These are phyloP conservation scores for Asteroscopus sphinx DNA, from an alignment of 2,888 invertebrate genomes.

Conservation along the genomic window DNA sequence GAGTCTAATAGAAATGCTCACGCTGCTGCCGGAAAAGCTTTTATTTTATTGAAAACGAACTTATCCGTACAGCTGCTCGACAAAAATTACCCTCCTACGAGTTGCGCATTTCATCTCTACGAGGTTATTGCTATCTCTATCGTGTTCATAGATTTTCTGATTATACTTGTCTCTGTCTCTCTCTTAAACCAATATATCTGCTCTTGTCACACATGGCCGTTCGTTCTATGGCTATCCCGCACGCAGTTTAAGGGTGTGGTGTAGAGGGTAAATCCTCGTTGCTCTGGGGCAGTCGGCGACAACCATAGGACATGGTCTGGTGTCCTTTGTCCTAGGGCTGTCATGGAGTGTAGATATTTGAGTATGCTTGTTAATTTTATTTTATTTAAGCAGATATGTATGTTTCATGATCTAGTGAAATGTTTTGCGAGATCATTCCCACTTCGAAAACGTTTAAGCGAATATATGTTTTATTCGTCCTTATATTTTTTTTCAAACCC, in stretches of 20 bases:
- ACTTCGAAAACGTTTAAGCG: background rate
- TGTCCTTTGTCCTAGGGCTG: constrained; percentile 48
- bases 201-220: constrained; percentile 50
- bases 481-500: no score
- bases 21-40: constrained; percentile 57
- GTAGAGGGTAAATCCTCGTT: constrained; percentile 40
- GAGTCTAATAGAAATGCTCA: constrained; percentile 42
- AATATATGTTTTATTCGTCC: no score
- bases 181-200: constrained; percentile 34
- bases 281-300: constrained; percentile 33
- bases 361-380: constrained; percentile 48
- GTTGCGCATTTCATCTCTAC: constrained; percentile 68
- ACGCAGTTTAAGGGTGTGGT: constrained; percentile 52
- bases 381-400: constrained; percentile 37
- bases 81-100: constrained; percentile 64
- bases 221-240: constrained; percentile 37
- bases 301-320: constrained; percentile 24
- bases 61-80: constrained; percentile 71
- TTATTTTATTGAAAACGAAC: constrained; percentile 75
- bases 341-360: constrained; percentile 56
- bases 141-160: constrained; percentile 41
- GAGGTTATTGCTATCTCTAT: constrained; percentile 55
- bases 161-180: constrained; percentile 19
- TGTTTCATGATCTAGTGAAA: no score
- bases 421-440: constrained; percentile 12